Conservation (phyloP, 2,797 vertebrate species). For the Neostethus bicornis region DNA sequence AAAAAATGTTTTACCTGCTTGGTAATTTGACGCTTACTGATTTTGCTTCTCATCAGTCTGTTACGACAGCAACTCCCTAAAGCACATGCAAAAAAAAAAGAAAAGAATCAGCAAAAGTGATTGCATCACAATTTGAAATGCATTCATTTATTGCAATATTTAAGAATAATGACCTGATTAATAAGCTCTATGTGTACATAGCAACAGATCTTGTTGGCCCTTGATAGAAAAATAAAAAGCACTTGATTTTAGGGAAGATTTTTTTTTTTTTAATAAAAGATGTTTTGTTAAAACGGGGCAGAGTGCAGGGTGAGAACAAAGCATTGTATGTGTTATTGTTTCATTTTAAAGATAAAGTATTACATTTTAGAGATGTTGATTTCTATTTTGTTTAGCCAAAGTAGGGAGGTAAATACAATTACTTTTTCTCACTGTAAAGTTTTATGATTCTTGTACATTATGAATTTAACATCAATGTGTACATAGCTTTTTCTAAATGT, state of each 20-base stretch:
- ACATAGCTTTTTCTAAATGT: slow-evolving; percentile 79
- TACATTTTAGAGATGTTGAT: slow-evolving; percentile 80
- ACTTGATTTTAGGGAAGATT: slow-evolving; percentile 67
- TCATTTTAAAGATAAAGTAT: slow-evolving; percentile 82
- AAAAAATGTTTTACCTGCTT: slow-evolving; percentile 43
- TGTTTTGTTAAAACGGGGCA: slow-evolving; percentile 57
- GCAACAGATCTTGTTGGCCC: slow-evolving; percentile 34
- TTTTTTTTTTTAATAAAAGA: slow-evolving; percentile 12
- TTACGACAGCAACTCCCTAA: slow-evolving; percentile 47
- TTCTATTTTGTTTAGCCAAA: slow-evolving; percentile 78
- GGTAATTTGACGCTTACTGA: slow-evolving; percentile 42
- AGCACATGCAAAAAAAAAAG: slow-evolving; percentile 44
- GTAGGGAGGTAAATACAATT: slow-evolving; percentile 71
- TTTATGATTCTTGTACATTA: slow-evolving; percentile 84
- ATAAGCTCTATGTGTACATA: slow-evolving; percentile 72
- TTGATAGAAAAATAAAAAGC: slow-evolving; percentile 62
- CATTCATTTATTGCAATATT: slow-evolving; percentile 26
- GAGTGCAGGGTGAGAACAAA: slow-evolving; percentile 78
- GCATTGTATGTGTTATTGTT: slow-evolving; percentile 80
- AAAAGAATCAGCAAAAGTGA: slow-evolving; percentile 14
- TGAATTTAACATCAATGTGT: slow-evolving; percentile 81
- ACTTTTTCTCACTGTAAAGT: slow-evolving; percentile 81
- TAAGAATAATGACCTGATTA: slow-evolving; percentile 32
- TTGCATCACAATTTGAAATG: slow-evolving; percentile 35
- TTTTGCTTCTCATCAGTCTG: slow-evolving; percentile 37